phyloP scores from a whole-genome alignment of 2,797 vertebrate genomes.

The Hemitrygon akajei region DNA sequence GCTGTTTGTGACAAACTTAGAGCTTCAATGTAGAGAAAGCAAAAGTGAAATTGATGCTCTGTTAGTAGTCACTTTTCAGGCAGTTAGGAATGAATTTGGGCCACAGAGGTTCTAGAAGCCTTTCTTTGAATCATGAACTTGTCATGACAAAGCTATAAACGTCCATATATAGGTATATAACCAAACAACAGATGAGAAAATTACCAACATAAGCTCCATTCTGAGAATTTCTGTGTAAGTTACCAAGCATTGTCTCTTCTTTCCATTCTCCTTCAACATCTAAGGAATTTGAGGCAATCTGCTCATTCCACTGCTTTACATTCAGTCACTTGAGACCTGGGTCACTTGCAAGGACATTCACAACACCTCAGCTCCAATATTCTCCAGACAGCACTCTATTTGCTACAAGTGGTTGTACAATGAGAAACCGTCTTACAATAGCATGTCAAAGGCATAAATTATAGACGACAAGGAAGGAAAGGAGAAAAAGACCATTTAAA shows the following conservation, averaged over 20 bases:
- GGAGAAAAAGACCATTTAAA: too few species aligned
- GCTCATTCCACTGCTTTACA: neutral
- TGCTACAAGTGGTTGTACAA: too few species aligned
- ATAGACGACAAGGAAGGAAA: too few species aligned
- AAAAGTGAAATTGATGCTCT: neutral
- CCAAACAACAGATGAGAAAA: neutral
- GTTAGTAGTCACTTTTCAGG: neutral
- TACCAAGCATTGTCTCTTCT: neutral
- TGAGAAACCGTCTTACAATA: too few species aligned
- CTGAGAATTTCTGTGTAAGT: neutral
- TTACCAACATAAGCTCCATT: neutral
- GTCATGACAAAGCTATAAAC: neutral
- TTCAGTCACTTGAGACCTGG: neutral
- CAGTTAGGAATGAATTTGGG: neutral
- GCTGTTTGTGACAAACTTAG: neutral
- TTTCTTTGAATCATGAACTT: neutral
- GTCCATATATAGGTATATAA: neutral
- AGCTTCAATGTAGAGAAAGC: neutral
- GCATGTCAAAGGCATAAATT: too few species aligned
- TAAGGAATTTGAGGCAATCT: neutral
- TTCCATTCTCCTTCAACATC: neutral
- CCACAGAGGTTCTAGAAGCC: neutral
- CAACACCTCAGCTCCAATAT: neutral
- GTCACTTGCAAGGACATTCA: neutral
- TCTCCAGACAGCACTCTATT: neutral